Evolutionary conservation across 2,797 vertebrate genomes (phyloP).

Genomic region (Tokudaia muenninki): DNA sequence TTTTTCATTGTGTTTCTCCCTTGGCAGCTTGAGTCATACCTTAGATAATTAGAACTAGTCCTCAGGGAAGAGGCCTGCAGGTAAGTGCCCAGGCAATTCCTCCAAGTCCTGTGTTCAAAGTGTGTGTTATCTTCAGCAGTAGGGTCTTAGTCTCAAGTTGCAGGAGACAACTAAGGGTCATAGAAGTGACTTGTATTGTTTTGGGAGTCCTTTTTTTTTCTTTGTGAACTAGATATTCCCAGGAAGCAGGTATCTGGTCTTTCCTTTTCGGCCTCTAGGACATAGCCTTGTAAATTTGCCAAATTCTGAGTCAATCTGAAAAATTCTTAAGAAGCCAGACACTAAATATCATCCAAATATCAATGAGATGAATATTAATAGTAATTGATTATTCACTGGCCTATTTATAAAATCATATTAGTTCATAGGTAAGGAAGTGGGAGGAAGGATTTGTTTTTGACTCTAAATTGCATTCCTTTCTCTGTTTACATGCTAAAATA

Average conservation of each 20-base stretch:
- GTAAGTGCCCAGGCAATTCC: not conserved
- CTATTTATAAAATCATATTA: constrained; percentile 23
- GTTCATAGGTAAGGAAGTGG: constrained; percentile 15
- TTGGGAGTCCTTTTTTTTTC: not conserved
- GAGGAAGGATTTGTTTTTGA: constrained; percentile 14
- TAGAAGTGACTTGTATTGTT: not conserved
- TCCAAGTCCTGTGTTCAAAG: not conserved
- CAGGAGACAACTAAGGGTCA: not conserved
- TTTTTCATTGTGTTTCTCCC: not conserved
- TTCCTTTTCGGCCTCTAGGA: not conserved
- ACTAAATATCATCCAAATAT: not conserved
- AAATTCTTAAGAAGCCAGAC: not conserved
- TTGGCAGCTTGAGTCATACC: not conserved
- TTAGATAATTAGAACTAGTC: not conserved
- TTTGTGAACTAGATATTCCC: not conserved
- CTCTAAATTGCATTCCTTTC: not conserved
- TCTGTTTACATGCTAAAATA: constrained; percentile 13
- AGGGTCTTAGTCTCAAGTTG: not conserved
- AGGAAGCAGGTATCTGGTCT: not conserved
- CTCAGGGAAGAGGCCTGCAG: not conserved
- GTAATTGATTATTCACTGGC: constrained; percentile 31
- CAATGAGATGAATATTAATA: not conserved
- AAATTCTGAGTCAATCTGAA: not conserved
- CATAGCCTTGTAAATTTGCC: not conserved
- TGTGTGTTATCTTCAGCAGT: not conserved